phyloP scores from a whole-genome alignment of 2,113 vertebrate species.

The Eudyptes chrysolophus region DNA sequence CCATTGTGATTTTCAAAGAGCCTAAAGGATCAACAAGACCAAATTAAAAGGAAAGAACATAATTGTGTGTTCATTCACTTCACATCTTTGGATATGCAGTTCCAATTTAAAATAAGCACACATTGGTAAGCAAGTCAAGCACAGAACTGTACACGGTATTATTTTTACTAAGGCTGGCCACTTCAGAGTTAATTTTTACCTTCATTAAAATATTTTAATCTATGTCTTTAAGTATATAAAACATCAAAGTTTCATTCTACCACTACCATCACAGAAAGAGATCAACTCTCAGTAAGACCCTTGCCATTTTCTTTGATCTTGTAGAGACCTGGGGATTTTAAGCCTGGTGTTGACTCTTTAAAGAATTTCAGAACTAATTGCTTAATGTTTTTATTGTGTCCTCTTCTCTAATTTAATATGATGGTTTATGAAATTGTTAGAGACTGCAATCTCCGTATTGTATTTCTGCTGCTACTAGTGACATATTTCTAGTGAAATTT shows the following conservation, averaged over 20 bases:
- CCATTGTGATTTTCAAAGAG: slow-evolving; percentile 31
- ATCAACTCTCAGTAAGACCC: slow-evolving; percentile 50
- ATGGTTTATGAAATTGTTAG: slow-evolving; percentile 3
- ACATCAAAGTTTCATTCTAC: slow-evolving; percentile 53
- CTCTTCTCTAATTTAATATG: slow-evolving; percentile 22
- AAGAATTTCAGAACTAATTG: slow-evolving; percentile 56
- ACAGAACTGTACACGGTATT: background rate
- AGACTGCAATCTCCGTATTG: background rate
- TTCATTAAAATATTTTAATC: slow-evolving; percentile 54
- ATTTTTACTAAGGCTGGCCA: background rate
- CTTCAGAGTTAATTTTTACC: slow-evolving; percentile 29
- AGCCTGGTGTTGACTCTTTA: slow-evolving; percentile 34
- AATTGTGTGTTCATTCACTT: background rate
- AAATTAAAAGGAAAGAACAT: slow-evolving; percentile 50
- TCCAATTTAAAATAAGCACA: background rate
- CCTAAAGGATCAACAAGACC: slow-evolving; percentile 56
- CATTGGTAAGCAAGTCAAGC: background rate
- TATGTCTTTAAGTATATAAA: slow-evolving; percentile 48
- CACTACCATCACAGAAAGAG: slow-evolving; percentile 14
- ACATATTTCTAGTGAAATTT: background rate
- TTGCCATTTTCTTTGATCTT: slow-evolving; percentile 61
- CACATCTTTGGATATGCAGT: background rate
- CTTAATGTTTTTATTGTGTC: slow-evolving; percentile 59
- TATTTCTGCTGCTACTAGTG: background rate
- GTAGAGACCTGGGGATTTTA: slow-evolving; percentile 51